Conservation (phyloP, 2,888 invertebrate genomes). For the Anthrax anthrax region DNA sequence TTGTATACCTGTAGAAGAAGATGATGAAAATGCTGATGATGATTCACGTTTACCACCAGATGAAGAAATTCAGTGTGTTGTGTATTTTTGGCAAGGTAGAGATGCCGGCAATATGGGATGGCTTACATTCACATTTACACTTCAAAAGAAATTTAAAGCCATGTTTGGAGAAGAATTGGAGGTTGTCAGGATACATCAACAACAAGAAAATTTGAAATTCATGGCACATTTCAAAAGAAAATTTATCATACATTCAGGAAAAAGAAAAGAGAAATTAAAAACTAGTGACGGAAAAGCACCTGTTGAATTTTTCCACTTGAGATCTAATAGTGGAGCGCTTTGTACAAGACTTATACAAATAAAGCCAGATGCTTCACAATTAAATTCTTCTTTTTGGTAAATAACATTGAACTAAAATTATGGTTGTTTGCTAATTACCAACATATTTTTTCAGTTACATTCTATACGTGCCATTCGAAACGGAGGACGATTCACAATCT, state of each 20-base stretch:
- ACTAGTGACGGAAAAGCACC: constrained; percentile 36
- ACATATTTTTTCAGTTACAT: constrained; percentile 56
- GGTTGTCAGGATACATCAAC: constrained; percentile 92
- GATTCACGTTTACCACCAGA: constrained; percentile 26
- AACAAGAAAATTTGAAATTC: constrained; percentile 97
- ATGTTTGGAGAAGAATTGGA: constrained; percentile 82
- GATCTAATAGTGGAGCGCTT: constrained; percentile 90
- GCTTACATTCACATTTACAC: constrained; percentile 95
- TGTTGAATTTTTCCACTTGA: constrained; percentile 86
- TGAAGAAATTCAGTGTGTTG: constrained; percentile 70
- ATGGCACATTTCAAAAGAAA: constrained; percentile 92
- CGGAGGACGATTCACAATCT: constrained; percentile 57
- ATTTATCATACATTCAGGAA: constrained; percentile 85
- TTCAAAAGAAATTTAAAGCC: constrained; percentile 81
- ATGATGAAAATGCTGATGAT: constrained; percentile 39
- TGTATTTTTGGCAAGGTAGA: constrained; percentile 99
- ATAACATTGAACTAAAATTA: constrained; percentile 10
- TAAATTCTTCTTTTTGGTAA: constrained; percentile 94
- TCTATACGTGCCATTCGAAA: constrained; percentile 82
- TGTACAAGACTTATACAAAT: constrained; percentile 88
- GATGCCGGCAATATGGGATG: constrained; percentile 99
- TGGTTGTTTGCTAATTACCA: not conserved
- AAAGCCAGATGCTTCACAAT: constrained; percentile 62
- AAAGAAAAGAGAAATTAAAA: constrained; percentile 44
- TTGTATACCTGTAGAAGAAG: constrained; percentile 61